Base-by-base conservation (phyloP, 92 coral and sea anemone species). In the Bergia puertoricense region DNA sequence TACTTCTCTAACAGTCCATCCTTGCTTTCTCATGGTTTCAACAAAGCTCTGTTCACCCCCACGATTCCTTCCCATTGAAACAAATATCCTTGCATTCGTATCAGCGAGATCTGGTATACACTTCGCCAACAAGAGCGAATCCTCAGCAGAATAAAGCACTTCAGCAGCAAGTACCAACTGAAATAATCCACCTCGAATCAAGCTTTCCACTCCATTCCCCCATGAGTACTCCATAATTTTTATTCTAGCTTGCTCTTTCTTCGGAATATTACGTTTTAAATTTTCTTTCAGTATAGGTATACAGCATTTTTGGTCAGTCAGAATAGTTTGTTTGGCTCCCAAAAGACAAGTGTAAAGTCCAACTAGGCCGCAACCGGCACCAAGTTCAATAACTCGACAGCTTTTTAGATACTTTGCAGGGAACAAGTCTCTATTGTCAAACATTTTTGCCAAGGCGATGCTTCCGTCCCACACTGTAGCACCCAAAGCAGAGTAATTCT, bases 391-490 rank as follows among this genome's bases (percentile, higher is more conserved):
- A 0, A 93, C 94, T 6, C 92, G 68, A 75, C 90, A 88, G 8
- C 48, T 86, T 76, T 84, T 89, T 7, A 96, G 78, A 86, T 81
- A 88, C 38, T 85, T 79, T 51, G 56, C 37, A 20, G 95, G 92
- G 78, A 92, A 95, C 15, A 77, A 48, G 4, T 44, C 78, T 82
- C 82, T 89, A 85, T 90, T 95, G 88, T 96, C 99, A 91, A 96
- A 93, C 94, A 93, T 96, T 90, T 96, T 96, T 6, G 99, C 98
- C 39, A 96, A 95, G 11, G 93, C 96, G 15, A 96, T 93, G 85
- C 99, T 96, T 9, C 99, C 99, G 83, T 96, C 99, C 98, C 99
- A 95, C 15, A 96, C 99, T 2, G 99, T 96, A n/a, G 95, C 86
- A 11, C 99, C 98, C 46, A 96, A 85, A 9, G 94, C 99, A 14